Percentiles rank a stretch among this genome's conserved stretches.
Evolutionary conservation across 2,888 invertebrate species (phyloP).

Genomic region (Sinotaia quadrata): DNA sequence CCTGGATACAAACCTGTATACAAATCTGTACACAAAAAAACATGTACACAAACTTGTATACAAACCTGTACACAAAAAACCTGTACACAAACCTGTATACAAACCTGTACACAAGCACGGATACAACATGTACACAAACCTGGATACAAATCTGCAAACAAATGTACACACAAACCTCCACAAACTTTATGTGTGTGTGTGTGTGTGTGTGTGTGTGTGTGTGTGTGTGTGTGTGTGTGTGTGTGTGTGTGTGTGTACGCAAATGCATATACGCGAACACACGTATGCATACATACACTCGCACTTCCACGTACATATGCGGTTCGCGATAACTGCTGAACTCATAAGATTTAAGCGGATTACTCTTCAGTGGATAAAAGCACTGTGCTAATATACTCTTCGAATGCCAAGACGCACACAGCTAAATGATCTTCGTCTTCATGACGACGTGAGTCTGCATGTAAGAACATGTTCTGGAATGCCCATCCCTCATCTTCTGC

Average conservation of each 20-base stretch:
- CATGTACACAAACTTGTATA: neutral
- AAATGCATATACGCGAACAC: neutral
- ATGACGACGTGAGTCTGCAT: no score
- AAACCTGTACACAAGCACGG: neutral
- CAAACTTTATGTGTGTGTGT: neutral
- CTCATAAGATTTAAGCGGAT: no score
- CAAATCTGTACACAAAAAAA: neutral
- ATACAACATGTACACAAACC: neutral
- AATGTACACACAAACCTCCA: neutral
- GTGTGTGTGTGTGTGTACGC: neutral
- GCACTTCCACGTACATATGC: no score
- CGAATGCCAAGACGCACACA: no score
- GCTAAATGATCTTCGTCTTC: no score
- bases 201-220: slow-evolving; percentile 1
- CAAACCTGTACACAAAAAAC: neutral
- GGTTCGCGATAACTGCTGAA: no score
- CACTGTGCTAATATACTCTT: no score
- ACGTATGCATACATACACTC: no score
- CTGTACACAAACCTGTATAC: neutral
- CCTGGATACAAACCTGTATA: neutral
- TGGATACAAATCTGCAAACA: neutral
- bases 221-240: neutral
- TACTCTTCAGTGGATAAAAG: no score
- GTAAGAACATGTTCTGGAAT: no score
- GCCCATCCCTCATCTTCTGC: no score